Evolutionary conservation across 2,888 invertebrate genomes (phyloP), one percentile per base, ranked within the genome.

Genomic region (Theretra japonica): DNA sequence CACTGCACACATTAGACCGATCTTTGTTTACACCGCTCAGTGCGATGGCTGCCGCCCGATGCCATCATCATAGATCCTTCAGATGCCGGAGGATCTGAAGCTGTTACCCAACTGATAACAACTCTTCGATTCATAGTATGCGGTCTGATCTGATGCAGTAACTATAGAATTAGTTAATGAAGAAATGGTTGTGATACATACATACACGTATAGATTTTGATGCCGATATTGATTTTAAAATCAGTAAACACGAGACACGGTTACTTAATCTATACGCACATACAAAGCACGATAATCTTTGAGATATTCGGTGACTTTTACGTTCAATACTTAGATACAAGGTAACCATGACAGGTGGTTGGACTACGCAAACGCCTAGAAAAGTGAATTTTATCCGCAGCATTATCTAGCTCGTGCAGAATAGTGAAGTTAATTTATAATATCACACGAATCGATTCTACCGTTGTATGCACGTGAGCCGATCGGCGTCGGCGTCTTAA

Each of bases 381-480:
- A 58, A 58, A 58, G 58, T 58, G 58, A 58, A 25, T 57, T 57
- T 57, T 25, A 58, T 58, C 17, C 25, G 15, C 25, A 23, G 15
- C 4, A 28, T 58, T 58, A 58, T 58, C 23, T 58, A 15, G 8
- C n/a, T 57, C 57, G 3, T 50, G 53, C n/a, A 53, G n/a, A 1
- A 41, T 41, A 58, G 58, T 58, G 7, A 60, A 30, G 28, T 60
- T 28, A 28, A 58, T 25, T 23, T 57, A 11, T 33, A 15, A 65
- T 65, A 21, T 41, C 15, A 65, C 23, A 65, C 65, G 48, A 65
- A 65, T 65, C 65, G 65, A 48, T 62, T 62, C n/a, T 33, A 23
- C 30, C 62, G 57, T 57, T 21, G 62, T 48, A 65, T 65, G 65
- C 65, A 23, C 65, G 48, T 48, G 41, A 60, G 60, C 60, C 60